Percentiles rank a stretch among this genome's conserved stretches.
phyloP scores from a whole-genome alignment of 2,888 invertebrate species.

The Corythucha ciliata region DNA sequence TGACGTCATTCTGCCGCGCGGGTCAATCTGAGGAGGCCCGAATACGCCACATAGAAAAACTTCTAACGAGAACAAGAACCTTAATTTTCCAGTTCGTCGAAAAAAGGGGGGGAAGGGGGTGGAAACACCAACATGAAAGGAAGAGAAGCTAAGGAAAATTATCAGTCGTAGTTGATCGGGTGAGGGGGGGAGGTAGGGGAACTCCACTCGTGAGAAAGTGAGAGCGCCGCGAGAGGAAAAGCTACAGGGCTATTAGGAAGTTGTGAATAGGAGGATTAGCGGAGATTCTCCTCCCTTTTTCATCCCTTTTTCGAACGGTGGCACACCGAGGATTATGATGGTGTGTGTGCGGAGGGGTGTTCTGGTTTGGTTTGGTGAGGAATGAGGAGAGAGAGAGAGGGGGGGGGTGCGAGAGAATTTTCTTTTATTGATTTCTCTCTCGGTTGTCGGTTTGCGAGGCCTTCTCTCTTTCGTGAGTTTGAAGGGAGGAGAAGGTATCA shows the following conservation, averaged over 20 bases:
- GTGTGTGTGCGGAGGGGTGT: neutral
- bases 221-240: conserved; percentile 23
- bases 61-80: too few relatives aligned
- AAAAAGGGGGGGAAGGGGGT: conserved; percentile 3
- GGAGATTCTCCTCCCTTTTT: conserved; percentile 19
- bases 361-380: conserved; percentile 13
- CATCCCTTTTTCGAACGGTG: neutral
- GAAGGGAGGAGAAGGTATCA: conserved; percentile 25
- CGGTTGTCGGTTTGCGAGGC: neutral
- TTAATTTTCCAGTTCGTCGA: too few relatives aligned
- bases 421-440: conserved; percentile 34
- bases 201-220: too few relatives aligned
- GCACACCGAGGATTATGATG: neutral
- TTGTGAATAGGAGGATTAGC: conserved; percentile 27
- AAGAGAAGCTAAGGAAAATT: conserved; percentile 5
- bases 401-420: conserved; percentile 28
- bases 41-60: too few relatives aligned
- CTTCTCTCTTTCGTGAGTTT: neutral
- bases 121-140: conserved; percentile 6
- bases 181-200: conserved; percentile 24
- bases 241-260: conserved; percentile 24
- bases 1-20: too few relatives aligned
- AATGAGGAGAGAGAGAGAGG: conserved; percentile 24
- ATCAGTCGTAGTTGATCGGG: conserved; percentile 12
- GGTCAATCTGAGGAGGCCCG: too few relatives aligned